Evolutionary conservation across 2,888 invertebrate genomes (phyloP), one percentile per base, ranked within the genome.

Genomic region (Scrobipalpa atriplicella): DNA sequence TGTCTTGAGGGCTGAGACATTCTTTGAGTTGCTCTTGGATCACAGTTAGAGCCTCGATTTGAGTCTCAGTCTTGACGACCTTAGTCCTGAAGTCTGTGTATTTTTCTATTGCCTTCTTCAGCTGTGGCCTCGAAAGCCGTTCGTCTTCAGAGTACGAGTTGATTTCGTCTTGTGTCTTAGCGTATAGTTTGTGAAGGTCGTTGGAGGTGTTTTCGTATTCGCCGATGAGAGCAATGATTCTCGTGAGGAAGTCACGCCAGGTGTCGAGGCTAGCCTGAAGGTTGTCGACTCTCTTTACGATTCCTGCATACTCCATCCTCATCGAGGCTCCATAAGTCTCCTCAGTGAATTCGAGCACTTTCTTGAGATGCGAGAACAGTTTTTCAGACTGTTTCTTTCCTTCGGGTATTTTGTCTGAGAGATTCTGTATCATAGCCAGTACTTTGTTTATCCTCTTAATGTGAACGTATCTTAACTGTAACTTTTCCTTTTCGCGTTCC

Each of bases 11-110:
- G 82, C 96, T 97, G 6, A 98, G 93, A 75, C 96, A 96, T 80
- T 97, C 97, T 76, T 97, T 96, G 2, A 98, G 89, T 83, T 97
- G 96, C 82, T 97, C 97, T 75, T 97, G 96, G 39, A 95, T 95
- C 0, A 95, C 94, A 56, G 95, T 95, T 0, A 97, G 89, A 41
- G 94, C 92, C 81, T 97, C 96, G 29, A 97, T 89, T 66, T 95
- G 95, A 39, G 92, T 92, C 56, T 94, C 94, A 62, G 94, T 89
- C 68, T 92, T 93, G 8, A 90, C 87, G 65, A 96, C 89, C 69
- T 94, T 93, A 6, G 93, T 90, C 75, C 95, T 93, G 62, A 95
- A 87, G 21, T 94, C 93, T 21, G 94, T 93, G 69, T 96, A 88
- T 43, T 91, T 93, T 10, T 95, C 95, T 66, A 96, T 83, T n/a